phyloP scores from a whole-genome alignment of 1,140 invertebrate species.

The Bradynema listronoti region DNA sequence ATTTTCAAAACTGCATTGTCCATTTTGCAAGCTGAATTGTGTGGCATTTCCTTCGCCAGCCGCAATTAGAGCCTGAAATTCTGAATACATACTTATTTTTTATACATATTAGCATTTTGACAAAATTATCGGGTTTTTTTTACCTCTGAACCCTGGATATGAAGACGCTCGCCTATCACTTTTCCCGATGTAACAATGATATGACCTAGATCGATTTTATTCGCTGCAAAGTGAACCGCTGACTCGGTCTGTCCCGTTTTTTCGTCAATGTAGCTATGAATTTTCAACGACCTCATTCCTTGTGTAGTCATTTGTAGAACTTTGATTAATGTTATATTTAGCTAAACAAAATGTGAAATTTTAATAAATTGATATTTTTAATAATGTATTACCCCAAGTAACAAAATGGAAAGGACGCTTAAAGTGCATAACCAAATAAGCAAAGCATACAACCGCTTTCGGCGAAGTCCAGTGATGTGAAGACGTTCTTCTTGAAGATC shows the following conservation, averaged over 20 bases:
- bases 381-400: conserved; percentile 15
- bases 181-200: conserved; percentile 44
- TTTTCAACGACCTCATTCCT: conserved; percentile 35
- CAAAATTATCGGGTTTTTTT: conserved; percentile 3
- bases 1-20: conserved; percentile 36
- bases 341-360: conserved; percentile 5
- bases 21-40: conserved; percentile 38
- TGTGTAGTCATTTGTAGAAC: conserved; percentile 35
- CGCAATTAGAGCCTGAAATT: conserved; percentile 35
- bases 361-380: not conserved
- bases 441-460: conserved; percentile 26
- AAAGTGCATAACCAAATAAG: conserved; percentile 38
- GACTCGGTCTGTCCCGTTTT: conserved; percentile 34
- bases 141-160: conserved; percentile 28
- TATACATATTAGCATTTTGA: not conserved
- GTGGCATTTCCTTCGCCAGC: conserved; percentile 30
- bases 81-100: conserved; percentile 2
- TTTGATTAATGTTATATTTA: conserved; percentile 36
- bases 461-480: conserved; percentile 34
- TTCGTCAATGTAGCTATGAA: conserved; percentile 34
- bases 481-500: conserved; percentile 29
- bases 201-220: conserved; percentile 41
- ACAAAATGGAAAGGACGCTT: conserved; percentile 26
- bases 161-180: conserved; percentile 37
- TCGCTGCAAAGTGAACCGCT: conserved; percentile 43